Base-by-base conservation (phyloP, 2,113 vertebrate species). In the Rhinoderma darwinii region DNA sequence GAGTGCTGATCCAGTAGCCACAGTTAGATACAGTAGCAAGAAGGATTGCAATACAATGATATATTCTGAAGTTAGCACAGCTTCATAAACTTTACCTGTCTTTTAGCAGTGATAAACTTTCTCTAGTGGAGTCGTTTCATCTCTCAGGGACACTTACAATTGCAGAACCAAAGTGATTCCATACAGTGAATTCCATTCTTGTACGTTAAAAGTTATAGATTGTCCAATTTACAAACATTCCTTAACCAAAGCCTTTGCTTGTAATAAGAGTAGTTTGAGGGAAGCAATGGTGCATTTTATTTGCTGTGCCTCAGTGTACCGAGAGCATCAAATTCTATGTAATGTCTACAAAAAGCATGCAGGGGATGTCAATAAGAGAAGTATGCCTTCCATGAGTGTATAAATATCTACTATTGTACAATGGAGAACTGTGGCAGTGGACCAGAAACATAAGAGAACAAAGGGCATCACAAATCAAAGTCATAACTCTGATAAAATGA, bases 211-310 rank as follows among this genome's bases (percentile, higher is more conserved):
- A 17, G 25, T 82, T 82, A 44, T n/a, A 51, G 20, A 50, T 73
- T 83, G 44, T 39, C 54, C 44, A 73, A 39, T 73, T 83, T 83
- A 44, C 66, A 73, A 73, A 73, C 22, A 54, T 51, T 39, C 22
- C 66, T 30, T n/a, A 54, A 72, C 43, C 12, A 37, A 37, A 54
- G 37, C 2, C 14, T 84, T 77, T 85, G 54, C 43, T n/a, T 56
- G 32, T 77, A 85, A 78, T 77, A 20, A 78, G 27, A 10, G 32
- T 35, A 78, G 73, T 39, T 85, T 11, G 39, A 76, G 73, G 41
- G 27, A 85, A 37, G 56, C 84, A 77, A 66, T 37, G 10, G 56
- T 66, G 54, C 74, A 78, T 77, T 85, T 85, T 44, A 61, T 85
- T 18, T 77, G 72, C 22, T 51, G 56, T 74, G n/a, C 27, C 17